These are phyloP conservation scores for Galagoides demidoff DNA, from an alignment of 2,797 vertebrate genomes.

Conservation along the genomic window DNA sequence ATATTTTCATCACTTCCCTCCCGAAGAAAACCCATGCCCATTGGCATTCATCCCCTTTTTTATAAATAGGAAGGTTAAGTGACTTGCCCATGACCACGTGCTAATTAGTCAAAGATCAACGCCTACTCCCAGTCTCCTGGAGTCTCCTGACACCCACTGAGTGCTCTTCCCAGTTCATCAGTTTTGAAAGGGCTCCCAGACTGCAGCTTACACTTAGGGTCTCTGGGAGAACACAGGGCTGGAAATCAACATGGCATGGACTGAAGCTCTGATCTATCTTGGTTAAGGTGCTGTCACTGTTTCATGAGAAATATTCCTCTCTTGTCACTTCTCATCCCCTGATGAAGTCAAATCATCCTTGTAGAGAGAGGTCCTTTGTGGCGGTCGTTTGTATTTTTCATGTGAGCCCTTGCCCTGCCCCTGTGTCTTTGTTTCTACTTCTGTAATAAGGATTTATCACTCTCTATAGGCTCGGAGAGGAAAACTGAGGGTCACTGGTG, in stretches of 20 bases:
- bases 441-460: neutral
- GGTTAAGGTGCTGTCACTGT: neutral
- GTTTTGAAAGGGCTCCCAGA: neutral
- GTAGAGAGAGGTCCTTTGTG: neutral
- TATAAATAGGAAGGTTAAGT: neutral
- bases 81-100: neutral
- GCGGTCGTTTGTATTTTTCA: neutral
- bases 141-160: neutral
- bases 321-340: neutral
- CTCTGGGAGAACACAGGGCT: neutral
- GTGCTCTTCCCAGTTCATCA: neutral
- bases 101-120: neutral
- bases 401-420: neutral
- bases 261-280: neutral
- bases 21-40: neutral
- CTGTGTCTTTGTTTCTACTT: neutral
- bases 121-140: too few species aligned
- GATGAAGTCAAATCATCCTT: constrained; percentile 11
- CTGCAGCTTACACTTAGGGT: neutral
- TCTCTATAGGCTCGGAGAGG: neutral
- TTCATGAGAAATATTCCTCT: neutral
- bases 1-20: neutral
- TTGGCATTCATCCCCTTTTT: neutral
- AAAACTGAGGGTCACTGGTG: neutral
- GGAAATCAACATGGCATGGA: neutral